Conservation (phyloP, 2,888 invertebrate species). For the Lochmaea crataegi region DNA sequence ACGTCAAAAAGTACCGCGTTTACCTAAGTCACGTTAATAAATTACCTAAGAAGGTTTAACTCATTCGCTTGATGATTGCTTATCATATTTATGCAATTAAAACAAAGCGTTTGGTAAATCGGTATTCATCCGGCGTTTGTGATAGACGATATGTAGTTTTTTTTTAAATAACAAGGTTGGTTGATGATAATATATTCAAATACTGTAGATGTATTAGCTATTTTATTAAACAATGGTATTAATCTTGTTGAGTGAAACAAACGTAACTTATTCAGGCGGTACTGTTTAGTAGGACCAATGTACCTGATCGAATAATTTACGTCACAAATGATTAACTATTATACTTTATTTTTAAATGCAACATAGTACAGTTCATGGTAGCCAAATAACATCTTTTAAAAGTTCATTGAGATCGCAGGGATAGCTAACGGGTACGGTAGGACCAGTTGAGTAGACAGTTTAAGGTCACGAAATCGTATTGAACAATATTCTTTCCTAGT, state of each 20-base stretch:
- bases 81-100: constrained; percentile 57
- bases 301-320: background rate
- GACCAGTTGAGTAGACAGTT: no score
- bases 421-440: no score
- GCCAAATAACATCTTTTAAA: no score
- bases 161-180: background rate
- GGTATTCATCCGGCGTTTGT: constrained; percentile 25
- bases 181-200: background rate
- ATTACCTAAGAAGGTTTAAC: constrained; percentile 52
- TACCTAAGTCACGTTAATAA: constrained; percentile 48
- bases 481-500: no score
- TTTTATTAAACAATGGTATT: background rate
- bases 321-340: background rate
- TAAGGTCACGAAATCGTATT: no score
- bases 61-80: constrained; percentile 45
- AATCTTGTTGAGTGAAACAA: background rate
- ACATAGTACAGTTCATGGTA: no score
- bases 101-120: constrained; percentile 53
- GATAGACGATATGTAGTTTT: background rate
- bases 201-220: background rate
- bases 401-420: no score
- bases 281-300: no score
- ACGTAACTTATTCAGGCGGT: background rate
- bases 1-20: constrained; percentile 50
- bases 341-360: background rate